Base-by-base conservation (phyloP, 1,140 invertebrate genomes). In the Drosophila ogumai region DNA sequence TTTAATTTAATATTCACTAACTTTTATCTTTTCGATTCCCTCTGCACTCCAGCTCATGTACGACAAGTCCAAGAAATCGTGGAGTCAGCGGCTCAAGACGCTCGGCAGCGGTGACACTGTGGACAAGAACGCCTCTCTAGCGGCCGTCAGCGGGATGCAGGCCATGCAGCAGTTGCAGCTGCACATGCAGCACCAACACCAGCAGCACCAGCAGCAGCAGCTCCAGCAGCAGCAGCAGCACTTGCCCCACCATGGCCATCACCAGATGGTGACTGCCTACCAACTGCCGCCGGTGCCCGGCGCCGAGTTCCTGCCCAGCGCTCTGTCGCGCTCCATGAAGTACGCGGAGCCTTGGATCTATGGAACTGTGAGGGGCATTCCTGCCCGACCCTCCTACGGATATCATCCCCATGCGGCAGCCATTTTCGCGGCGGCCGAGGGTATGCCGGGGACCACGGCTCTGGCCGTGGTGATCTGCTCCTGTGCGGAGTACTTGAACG, bases 311-410 rank as follows among this genome's bases (percentile, higher is more conserved):
- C 49, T 86, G 75, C 93, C 94, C 15, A 94, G 93, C 71, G 93
- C 95, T 6, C 91, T 97, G 65, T 96, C 95, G 43, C 96, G 96
- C 91, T 96, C 96, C 86, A 97, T 97, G 96, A 95, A 96, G 75
- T 97, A 96, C 93, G 95, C 95, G 1, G 96, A 97, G 75, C 95
- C 96, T 34, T 97, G 96, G 96, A 94, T 97, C 2, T 97, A 97
- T 79, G 96, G 96, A 63, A 96, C 96, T 4, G 95, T 96, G 2
- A 93, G 95, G 71, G 91, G 91, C 12, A 90, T 92, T 63, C 91
- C 91, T 3, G 94, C 95, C 3, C 94, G 95, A 50, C 94, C 94
- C 58, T 85, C 92, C n/a, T 91, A 75, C 25, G 82, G 75, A 12
- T 90, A 82, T 9, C 78, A 94, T 85, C 91, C 93, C 40, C 93